A percentile compares a stretch with the other conserved stretches of the same genome.
These are phyloP conservation scores for Lycopodina hypogea DNA, from an alignment of 37 sponge, comb jelly and placozoan genomes.

Conservation along the genomic window DNA sequence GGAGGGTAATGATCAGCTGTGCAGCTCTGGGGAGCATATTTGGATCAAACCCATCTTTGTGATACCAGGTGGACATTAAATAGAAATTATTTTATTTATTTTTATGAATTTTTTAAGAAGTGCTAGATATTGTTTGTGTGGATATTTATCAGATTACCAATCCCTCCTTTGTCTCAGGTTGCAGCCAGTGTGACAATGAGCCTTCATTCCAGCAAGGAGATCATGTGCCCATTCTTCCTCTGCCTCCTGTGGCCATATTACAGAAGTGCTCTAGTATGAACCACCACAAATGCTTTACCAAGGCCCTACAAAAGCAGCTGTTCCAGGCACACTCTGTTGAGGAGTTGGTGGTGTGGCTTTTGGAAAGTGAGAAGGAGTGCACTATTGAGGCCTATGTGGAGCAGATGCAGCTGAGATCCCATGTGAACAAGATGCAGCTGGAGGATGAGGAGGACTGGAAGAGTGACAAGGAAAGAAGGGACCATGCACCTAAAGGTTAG, in stretches of 20 bases:
- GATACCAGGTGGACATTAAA: constrained; percentile 25
- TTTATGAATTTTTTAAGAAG: too few species aligned
- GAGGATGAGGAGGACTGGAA: too few species aligned
- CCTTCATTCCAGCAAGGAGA: constrained; percentile 40
- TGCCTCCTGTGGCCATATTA: constrained; percentile 44
- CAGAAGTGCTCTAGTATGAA: constrained; percentile 34
- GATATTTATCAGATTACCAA: too few species aligned
- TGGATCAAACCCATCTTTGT: constrained; percentile 49
- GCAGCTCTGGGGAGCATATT: constrained; percentile 18
- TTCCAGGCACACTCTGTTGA: constrained; percentile 67
- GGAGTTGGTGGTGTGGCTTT: constrained; percentile 67
- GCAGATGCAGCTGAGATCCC: neutral
- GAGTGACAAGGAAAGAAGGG: too few species aligned
- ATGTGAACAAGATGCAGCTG: too few species aligned
- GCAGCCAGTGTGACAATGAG: constrained; percentile 36
- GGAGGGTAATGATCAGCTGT: neutral
- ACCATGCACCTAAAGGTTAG: too few species aligned
- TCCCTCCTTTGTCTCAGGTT: too few species aligned
- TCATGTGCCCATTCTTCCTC: constrained; percentile 35
- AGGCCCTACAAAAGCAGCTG: constrained; percentile 26
- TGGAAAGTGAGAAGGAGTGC: constrained; percentile 63
- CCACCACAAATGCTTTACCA: constrained; percentile 58
- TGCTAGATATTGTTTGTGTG: too few species aligned
- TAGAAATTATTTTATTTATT: too few species aligned
- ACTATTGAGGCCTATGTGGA: constrained; percentile 28